Evolutionary conservation across 1,140 invertebrate genomes (phyloP), one percentile per base, ranked within the genome.

Genomic region (Drosophila pachea): DNA sequence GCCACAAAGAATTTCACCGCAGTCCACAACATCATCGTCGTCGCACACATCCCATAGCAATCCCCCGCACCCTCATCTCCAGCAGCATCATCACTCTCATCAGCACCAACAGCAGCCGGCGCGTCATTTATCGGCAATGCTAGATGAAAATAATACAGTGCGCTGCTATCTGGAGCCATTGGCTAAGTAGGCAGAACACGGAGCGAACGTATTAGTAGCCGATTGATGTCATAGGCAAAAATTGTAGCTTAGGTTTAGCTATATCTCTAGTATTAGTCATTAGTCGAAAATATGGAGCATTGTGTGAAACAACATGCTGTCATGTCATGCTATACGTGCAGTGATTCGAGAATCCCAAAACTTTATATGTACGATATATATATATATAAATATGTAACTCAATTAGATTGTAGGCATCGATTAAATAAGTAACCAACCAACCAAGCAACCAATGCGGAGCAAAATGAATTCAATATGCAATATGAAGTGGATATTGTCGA

Each of bases 111-210:
- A 88, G 83, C 90, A 65, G 38, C 86, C 77, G 50, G 75, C 74
- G 33, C 92, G 89, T 91, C 94, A 74, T 90, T 92, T 86, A 91
- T 94, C 95, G 31, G 94, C 94, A 11, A 94, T 95, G 40, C 88
- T 95, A 22, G 94, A 95, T 89, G 94, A 89, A 73, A 89, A 94
- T 4, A 94, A 95, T 76, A 95, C 94, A 42, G 94, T 95, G 53
- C 93, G 95, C 52, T 95, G 94, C 82, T 94, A 95, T 78, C 90
- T 95, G 47, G 94, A 94, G 84, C 94, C 94, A 33, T 91, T 89
- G 60, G 68, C 86, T 5, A 89, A 89, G 74, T 89, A 67, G 65
- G 14, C 38, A 48, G 42, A 42, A 31, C 14, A 47, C 9, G 29
- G 12, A 69, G 14, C 8, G 14, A 7, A 3, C 63, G 16, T 22